Percentiles rank a stretch among this genome's conserved stretches.
phyloP scores from a whole-genome alignment of 2,113 vertebrate genomes.

The Synodontis membranacea region DNA sequence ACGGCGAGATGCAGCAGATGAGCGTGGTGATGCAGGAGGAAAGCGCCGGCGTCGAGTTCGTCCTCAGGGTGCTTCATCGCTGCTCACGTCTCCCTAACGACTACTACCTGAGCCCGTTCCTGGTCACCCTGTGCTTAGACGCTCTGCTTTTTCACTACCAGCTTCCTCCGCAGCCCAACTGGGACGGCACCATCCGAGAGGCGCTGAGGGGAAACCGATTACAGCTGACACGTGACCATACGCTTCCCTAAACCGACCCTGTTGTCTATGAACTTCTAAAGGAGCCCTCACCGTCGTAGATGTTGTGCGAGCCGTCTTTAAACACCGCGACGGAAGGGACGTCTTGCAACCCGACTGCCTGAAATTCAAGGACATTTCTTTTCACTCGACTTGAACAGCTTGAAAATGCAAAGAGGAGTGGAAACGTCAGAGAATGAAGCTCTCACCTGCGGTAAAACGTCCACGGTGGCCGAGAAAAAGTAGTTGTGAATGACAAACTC shows the following conservation, averaged over 20 bases:
- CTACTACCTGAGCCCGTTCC: slow-evolving; percentile 62
- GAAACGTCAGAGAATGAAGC: background rate
- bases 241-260: background rate
- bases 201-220: slow-evolving; percentile 57
- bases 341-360: slow-evolving; percentile 80
- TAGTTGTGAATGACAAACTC: slow-evolving; percentile 86
- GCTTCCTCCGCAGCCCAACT: slow-evolving; percentile 48
- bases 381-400: background rate
- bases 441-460: slow-evolving; percentile 85
- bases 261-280: background rate
- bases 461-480: slow-evolving; percentile 88
- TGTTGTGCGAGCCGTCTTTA: slow-evolving; percentile 86
- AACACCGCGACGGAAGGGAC: slow-evolving; percentile 88
- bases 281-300: slow-evolving; percentile 82
- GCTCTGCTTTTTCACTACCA: slow-evolving; percentile 56
- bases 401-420: background rate
- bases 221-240: slow-evolving; percentile 42
- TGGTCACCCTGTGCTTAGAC: slow-evolving; percentile 58
- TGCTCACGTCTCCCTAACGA: slow-evolving; percentile 54
- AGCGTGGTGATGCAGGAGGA: slow-evolving; percentile 39
- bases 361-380: slow-evolving; percentile 35
- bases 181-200: slow-evolving; percentile 55
- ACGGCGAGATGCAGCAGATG: slow-evolving; percentile 60
- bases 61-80: slow-evolving; percentile 58
- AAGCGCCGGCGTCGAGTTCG: slow-evolving; percentile 51